Percentiles rank a stretch among this genome's conserved stretches.
Conservation (phyloP, 2,888 invertebrate species). For the Schizaphis graminum region DNA sequence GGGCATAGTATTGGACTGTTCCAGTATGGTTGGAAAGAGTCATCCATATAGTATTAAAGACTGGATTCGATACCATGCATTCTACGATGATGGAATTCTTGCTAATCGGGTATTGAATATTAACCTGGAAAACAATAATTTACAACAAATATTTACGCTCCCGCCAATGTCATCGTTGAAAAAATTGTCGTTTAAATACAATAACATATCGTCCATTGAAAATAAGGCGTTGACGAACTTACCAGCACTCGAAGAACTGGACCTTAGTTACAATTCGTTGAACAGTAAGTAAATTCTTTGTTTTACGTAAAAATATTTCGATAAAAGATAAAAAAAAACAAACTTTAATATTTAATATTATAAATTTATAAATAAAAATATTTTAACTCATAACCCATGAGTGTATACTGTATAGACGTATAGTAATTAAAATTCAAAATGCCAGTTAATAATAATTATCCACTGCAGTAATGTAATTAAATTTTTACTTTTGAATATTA, state of each 20-base stretch:
- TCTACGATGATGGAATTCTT: background rate
- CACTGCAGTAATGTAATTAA: too few relatives aligned
- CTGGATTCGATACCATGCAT: conserved; percentile 45
- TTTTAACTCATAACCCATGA: too few relatives aligned
- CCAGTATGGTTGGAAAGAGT: background rate
- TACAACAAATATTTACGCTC: background rate
- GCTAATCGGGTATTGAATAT: conserved; percentile 24
- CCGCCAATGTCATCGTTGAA: conserved; percentile 23
- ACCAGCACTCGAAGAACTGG: conserved; percentile 54
- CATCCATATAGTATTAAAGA: background rate
- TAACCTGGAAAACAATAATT: conserved; percentile 48
- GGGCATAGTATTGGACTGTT: conserved; percentile 41
- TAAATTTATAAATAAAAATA: too few relatives aligned
- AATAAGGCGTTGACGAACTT: conserved; percentile 13
- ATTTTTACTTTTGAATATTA: too few relatives aligned
- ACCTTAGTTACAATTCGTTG: conserved; percentile 47
- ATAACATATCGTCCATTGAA: conserved; percentile 49
- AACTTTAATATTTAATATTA: too few relatives aligned
- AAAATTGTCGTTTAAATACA: conserved; percentile 52
- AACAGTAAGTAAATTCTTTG: conserved; percentile 26
- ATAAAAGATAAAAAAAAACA: background rate
- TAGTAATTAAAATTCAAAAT: too few relatives aligned
- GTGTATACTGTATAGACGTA: too few relatives aligned
- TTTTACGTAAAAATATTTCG: background rate
- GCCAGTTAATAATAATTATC: too few relatives aligned